Conservation (phyloP, 2,113 vertebrate species). For the Pyxicephalus adspersus region DNA sequence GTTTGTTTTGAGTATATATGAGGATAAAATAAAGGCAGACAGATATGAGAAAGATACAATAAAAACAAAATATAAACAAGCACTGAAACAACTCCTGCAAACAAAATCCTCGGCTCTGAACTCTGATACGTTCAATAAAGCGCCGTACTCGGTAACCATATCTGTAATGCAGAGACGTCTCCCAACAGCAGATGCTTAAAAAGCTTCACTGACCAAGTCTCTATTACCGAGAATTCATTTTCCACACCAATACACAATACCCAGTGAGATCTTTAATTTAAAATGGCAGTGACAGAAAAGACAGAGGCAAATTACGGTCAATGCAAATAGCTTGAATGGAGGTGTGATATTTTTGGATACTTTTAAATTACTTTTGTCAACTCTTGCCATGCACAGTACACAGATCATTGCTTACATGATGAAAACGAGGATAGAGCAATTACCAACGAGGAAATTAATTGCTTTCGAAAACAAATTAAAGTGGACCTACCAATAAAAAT, state of each 20-base stretch:
- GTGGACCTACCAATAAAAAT: too few relatives aligned
- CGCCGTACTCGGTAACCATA: not conserved
- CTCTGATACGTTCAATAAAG: not conserved
- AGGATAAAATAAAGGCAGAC: too few relatives aligned
- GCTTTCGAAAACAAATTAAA: not conserved
- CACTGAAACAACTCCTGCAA: not conserved
- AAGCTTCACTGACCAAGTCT: slow-evolving; percentile 1
- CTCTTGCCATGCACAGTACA: slow-evolving; percentile 7
- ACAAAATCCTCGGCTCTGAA: not conserved
- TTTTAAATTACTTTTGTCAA: slow-evolving; percentile 37
- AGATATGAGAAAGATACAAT: too few relatives aligned
- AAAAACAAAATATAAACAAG: too few relatives aligned
- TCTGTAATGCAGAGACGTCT: slow-evolving; percentile 9
- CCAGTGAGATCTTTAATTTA: slow-evolving; percentile 20
- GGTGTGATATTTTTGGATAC: slow-evolving; percentile 34
- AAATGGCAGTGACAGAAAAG: slow-evolving; percentile 6
- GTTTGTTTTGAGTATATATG: too few relatives aligned
- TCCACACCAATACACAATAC: slow-evolving; percentile 15
- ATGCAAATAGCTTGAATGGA: slow-evolving; percentile 17
- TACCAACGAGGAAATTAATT: slow-evolving; percentile 28
- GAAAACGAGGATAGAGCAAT: slow-evolving; percentile 13
- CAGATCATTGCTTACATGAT: not conserved
- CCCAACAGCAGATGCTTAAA: not conserved
- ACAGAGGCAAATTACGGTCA: slow-evolving; percentile 3
- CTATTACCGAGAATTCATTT: slow-evolving; percentile 31